A percentile compares a stretch with the other conserved stretches of the same genome.
Evolutionary conservation across 2,888 invertebrate genomes (phyloP).

Genomic region (Eudasyphora cyanicolor): DNA sequence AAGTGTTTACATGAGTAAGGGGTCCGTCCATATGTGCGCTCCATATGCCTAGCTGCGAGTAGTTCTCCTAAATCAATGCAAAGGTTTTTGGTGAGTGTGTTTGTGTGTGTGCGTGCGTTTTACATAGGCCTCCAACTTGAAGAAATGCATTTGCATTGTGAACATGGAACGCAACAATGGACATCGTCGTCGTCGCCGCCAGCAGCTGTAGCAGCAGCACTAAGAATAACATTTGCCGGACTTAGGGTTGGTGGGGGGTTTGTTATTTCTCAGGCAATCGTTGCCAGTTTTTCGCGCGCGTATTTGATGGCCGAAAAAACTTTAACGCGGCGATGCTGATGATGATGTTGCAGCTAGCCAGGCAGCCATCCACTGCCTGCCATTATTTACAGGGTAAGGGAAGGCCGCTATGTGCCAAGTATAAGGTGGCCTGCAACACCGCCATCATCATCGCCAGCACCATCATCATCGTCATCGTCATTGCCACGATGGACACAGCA

Average conservation of each 20-base stretch:
- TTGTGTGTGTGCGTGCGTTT: background rate
- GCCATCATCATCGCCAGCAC: constrained; percentile 42
- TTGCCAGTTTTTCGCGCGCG: constrained; percentile 7
- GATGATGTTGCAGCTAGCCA: constrained; percentile 1
- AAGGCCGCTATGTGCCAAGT: constrained; percentile 51
- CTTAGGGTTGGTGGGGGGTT: background rate
- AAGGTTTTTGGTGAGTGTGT: background rate
- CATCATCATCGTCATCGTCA: constrained; percentile 43
- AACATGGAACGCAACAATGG: constrained; percentile 8
- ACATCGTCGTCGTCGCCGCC: too few species aligned
- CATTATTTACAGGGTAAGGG: constrained; percentile 43
- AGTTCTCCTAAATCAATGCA: constrained; percentile 4
- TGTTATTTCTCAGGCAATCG: background rate
- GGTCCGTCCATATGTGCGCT: too few species aligned
- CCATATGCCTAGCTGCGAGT: too few species aligned
- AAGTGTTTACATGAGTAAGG: background rate
- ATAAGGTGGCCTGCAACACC: constrained; percentile 35
- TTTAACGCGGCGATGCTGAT: constrained; percentile 47
- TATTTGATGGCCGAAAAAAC: constrained; percentile 21
- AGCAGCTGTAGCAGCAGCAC: too few species aligned
- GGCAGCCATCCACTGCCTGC: background rate
- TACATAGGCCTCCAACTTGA: constrained; percentile 25
- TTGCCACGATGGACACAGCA: constrained; percentile 22
- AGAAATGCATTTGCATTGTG: constrained; percentile 26
- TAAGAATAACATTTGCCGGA: background rate